Percentiles rank a stretch among this genome's conserved stretches.
phyloP scores from a whole-genome alignment of 2,888 invertebrate genomes.

The Nebria brevicollis region DNA sequence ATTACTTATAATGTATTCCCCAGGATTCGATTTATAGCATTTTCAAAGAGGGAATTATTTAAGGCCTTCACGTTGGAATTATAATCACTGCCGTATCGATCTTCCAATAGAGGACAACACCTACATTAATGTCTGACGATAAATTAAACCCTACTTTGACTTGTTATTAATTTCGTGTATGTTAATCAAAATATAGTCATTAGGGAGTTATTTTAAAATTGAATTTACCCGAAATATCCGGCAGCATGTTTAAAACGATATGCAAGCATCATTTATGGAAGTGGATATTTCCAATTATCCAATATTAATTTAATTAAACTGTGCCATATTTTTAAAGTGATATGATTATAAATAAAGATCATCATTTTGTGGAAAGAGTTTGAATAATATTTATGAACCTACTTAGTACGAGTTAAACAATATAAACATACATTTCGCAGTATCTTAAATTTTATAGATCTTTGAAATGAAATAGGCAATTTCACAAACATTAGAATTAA shows the following conservation, averaged over 20 bases:
- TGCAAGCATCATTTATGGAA: neutral
- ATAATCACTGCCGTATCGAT: constrained; percentile 30
- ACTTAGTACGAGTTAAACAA: too few species aligned
- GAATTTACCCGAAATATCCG: neutral
- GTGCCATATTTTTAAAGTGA: too few species aligned
- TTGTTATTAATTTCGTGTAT: constrained; percentile 21
- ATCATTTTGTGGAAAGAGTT: too few species aligned
- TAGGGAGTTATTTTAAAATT: constrained; percentile 23
- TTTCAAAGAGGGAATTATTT: constrained; percentile 20
- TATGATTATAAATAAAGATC: too few species aligned
- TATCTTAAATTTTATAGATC: too few species aligned
- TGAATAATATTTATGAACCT: too few species aligned
- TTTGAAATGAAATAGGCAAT: neutral
- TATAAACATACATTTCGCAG: too few species aligned
- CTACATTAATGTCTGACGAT: constrained; percentile 8
- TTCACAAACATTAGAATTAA: neutral
- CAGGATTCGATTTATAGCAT: constrained; percentile 32
- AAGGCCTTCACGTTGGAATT: constrained; percentile 22
- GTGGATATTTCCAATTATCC: neutral
- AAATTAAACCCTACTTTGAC: constrained; percentile 10
- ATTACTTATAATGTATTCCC: constrained; percentile 41
- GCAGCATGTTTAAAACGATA: neutral
- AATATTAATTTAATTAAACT: neutral
- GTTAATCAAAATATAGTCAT: constrained; percentile 26
- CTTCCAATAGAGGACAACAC: constrained; percentile 24